Percentiles rank a stretch among this genome's conserved stretches.
Evolutionary conservation across 1,140 invertebrate species (phyloP).

Genomic region (Piezodorus guildinii): DNA sequence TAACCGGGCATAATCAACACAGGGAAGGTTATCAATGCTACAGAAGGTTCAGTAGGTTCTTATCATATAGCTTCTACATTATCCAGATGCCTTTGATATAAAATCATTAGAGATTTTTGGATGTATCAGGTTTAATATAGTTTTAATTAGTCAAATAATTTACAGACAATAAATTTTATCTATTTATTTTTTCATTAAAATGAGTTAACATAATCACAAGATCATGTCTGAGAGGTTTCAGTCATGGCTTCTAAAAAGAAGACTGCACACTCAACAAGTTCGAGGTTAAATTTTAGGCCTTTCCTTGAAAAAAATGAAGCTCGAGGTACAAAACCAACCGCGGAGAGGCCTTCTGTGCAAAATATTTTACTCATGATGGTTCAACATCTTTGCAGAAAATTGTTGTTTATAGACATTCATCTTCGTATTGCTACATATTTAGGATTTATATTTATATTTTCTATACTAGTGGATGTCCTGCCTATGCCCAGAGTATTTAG

Average conservation of each 20-base stretch:
- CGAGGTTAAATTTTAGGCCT: conserved; percentile 19
- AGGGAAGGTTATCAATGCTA: too few relatives aligned
- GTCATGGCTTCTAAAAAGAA: conserved; percentile 12
- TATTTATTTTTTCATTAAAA: too few relatives aligned
- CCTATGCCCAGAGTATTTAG: conserved; percentile 4
- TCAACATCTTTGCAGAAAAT: conserved; percentile 13
- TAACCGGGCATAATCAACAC: too few relatives aligned
- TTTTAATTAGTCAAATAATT: too few relatives aligned
- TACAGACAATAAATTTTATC: too few relatives aligned
- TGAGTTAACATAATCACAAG: too few relatives aligned
- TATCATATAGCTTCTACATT: too few relatives aligned
- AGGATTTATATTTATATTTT: conserved; percentile 17
- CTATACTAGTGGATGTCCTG: conserved; percentile 19
- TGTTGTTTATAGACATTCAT: conserved; percentile 19
- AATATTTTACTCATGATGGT: conserved; percentile 11
- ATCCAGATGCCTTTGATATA: too few relatives aligned
- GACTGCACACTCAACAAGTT: background rate
- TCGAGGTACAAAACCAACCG: conserved; percentile 21
- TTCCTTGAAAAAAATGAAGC: conserved; percentile 2
- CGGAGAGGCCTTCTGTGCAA: conserved; percentile 2
- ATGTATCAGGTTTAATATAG: too few relatives aligned
- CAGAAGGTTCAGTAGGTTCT: too few relatives aligned
- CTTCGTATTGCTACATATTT: conserved; percentile 17
- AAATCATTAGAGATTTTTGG: too few relatives aligned
- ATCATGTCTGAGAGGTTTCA: background rate